Conservation (phyloP, 2,888 invertebrate genomes). For the Polymixis lichenea region DNA sequence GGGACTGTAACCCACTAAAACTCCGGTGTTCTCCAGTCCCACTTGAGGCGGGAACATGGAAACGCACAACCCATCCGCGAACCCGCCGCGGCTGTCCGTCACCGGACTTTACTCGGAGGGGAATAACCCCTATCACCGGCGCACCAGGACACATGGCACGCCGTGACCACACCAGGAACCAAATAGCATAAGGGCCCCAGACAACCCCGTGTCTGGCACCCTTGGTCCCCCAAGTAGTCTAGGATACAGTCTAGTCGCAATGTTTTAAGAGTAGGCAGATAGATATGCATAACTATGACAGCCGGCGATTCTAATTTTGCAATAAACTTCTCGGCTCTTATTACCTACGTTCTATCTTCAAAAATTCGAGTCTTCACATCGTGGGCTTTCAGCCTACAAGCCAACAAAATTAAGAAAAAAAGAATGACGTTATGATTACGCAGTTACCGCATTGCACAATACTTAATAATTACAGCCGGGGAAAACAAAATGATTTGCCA, state of each 20-base stretch:
- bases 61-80: too few relatives aligned
- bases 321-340: not conserved
- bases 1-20: too few relatives aligned
- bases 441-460: conserved; percentile 26
- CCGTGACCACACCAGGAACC: too few relatives aligned
- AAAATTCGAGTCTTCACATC: not conserved
- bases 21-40: too few relatives aligned
- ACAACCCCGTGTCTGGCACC: too few relatives aligned
- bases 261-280: not conserved
- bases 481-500: conserved; percentile 20
- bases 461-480: conserved; percentile 6
- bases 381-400: not conserved
- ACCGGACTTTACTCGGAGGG: too few relatives aligned
- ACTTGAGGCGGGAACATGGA: too few relatives aligned
- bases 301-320: conserved; percentile 12
- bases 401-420: not conserved
- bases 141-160: too few relatives aligned
- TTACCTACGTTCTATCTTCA: not conserved
- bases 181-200: too few relatives aligned
- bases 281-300: conserved; percentile 13
- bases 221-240: too few relatives aligned
- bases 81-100: too few relatives aligned
- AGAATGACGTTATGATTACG: not conserved
- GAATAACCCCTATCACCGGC: too few relatives aligned
- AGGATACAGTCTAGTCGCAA: not conserved